A percentile compares a stretch with the other conserved stretches of the same genome.
phyloP scores from a whole-genome alignment of 1,140 invertebrate species.

The Eriocheir sinensis region DNA sequence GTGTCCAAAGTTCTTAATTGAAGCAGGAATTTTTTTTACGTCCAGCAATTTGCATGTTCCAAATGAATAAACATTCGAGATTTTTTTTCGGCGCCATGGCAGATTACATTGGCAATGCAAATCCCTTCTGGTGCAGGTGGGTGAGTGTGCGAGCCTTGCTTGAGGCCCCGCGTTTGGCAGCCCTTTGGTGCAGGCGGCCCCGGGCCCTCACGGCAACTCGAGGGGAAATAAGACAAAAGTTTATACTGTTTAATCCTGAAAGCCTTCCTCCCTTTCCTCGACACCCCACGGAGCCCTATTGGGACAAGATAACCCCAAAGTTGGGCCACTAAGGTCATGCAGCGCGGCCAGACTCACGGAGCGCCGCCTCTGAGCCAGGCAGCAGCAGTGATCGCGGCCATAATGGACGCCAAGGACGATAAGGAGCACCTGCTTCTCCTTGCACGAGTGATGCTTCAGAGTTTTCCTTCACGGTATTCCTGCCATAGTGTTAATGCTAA shows the following conservation, averaged over 20 bases:
- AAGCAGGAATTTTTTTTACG: conserved; percentile 66
- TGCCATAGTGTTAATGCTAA: too few species aligned
- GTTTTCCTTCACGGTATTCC: too few species aligned
- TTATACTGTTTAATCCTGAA: background rate
- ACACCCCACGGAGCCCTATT: background rate
- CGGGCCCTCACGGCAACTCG: background rate
- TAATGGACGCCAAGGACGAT: too few species aligned
- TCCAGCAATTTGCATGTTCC: conserved; percentile 73
- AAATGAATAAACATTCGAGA: conserved; percentile 74
- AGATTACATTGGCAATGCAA: conserved; percentile 77
- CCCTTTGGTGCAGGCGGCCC: background rate
- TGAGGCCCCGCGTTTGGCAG: conserved; percentile 15
- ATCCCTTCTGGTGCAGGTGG: conserved; percentile 58
- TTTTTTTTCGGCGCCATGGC: conserved; percentile 66
- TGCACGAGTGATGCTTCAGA: too few species aligned
- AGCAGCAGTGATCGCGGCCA: too few species aligned
- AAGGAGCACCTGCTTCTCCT: too few species aligned
- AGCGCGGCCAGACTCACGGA: too few species aligned
- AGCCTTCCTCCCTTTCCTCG: background rate
- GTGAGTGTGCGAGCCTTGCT: conserved; percentile 42
- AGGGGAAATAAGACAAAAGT: background rate
- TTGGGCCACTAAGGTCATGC: too few species aligned
- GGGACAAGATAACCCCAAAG: too few species aligned
- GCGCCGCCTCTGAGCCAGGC: too few species aligned
- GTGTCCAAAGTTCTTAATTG: conserved; percentile 75